Conservation (phyloP, 37 sponge, comb jelly and placozoan genomes). For the Haliclona indistincta region DNA sequence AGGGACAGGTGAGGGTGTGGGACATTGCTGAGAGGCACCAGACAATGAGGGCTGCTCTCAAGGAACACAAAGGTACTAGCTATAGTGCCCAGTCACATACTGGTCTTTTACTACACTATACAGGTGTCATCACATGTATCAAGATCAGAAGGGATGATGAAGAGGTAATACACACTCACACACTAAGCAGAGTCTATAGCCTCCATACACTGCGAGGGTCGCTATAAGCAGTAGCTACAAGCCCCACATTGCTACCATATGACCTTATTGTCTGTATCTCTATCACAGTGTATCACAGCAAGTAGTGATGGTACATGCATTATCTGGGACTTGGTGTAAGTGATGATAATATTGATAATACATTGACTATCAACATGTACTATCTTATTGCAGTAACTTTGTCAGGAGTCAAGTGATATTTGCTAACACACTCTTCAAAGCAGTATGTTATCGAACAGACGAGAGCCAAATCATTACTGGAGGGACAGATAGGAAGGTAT, state of each 20-base stretch:
- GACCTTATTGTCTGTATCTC: not conserved
- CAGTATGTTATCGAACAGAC: constrained; percentile 91
- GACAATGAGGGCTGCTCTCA: constrained; percentile 87
- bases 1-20: constrained; percentile 99
- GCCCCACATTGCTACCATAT: too few species aligned
- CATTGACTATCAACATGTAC: too few species aligned
- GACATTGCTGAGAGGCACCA: constrained; percentile 60
- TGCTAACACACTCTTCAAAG: constrained; percentile 96
- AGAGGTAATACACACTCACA: too few species aligned
- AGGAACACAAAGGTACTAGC: constrained; percentile 92
- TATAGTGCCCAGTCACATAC: too few species aligned
- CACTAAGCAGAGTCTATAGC: too few species aligned
- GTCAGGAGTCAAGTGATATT: constrained; percentile 95
- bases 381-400: constrained; percentile 48
- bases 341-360: constrained; percentile 13
- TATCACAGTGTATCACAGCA: constrained; percentile 87
- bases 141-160: constrained; percentile 74
- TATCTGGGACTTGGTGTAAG: constrained; percentile 96
- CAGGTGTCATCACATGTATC: constrained; percentile 85
- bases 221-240: too few species aligned
- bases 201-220: too few species aligned
- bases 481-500: constrained; percentile 97
- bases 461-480: constrained; percentile 95
- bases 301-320: constrained; percentile 95
- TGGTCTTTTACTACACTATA: too few species aligned